A percentile compares a stretch with the other conserved stretches of the same genome.
These are phyloP conservation scores for Odontomyia ornata DNA, from an alignment of 2,888 invertebrate genomes.

Conservation along the genomic window DNA sequence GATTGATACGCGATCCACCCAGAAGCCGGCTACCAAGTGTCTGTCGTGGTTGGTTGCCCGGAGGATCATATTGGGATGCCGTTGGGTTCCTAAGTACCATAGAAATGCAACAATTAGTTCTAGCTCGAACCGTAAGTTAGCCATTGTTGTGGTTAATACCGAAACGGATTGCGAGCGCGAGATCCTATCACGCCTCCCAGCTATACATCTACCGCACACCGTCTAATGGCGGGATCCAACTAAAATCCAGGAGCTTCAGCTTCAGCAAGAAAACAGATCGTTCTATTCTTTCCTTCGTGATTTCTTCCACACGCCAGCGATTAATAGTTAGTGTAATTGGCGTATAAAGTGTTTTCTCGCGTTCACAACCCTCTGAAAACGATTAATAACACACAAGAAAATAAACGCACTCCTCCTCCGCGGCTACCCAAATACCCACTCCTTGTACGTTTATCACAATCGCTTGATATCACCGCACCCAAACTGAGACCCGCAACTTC, in stretches of 20 bases:
- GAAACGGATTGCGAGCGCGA: slow-evolving; percentile 24
- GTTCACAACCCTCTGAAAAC: neutral
- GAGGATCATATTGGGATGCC: slow-evolving; percentile 13
- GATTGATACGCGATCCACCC: slow-evolving; percentile 22
- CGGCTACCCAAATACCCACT: neutral
- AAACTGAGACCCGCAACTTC: neutral
- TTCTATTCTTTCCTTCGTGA: slow-evolving; percentile 1
- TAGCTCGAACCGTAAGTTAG: neutral
- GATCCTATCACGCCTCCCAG: slow-evolving; percentile 21
- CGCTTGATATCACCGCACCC: slow-evolving; percentile 13
- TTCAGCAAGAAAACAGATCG: neutral
- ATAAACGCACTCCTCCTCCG: neutral
- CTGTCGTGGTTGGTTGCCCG: neutral
- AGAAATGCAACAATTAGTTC: slow-evolving; percentile 2
- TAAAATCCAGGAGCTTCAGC: neutral
- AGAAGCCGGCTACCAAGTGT: slow-evolving; percentile 27
- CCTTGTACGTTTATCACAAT: neutral
- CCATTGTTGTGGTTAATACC: slow-evolving; percentile 26
- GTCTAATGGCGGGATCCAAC: neutral
- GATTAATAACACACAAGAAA: no score
- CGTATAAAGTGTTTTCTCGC: slow-evolving; percentile 40
- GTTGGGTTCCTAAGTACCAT: neutral
- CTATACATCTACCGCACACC: neutral
- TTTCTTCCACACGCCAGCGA: slow-evolving; percentile 16
- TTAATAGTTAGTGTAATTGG: slow-evolving; percentile 45